Percentiles rank a stretch among this genome's conserved stretches.
phyloP scores from a whole-genome alignment of 1,140 invertebrate genomes.

The Nautilus pompilius region DNA sequence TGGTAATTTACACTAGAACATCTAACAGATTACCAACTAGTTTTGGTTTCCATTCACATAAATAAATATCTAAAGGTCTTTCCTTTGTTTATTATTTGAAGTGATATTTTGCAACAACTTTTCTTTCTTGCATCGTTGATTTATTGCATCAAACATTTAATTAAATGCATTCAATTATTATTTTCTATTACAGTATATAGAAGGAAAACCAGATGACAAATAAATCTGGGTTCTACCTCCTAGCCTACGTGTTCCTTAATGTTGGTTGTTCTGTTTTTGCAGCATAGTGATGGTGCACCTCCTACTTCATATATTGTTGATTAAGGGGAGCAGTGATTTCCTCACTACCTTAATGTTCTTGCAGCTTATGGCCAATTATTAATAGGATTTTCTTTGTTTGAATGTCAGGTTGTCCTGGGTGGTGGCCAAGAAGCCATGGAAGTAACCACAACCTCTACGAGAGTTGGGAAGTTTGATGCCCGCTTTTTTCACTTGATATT shows the following conservation, averaged over 20 bases:
- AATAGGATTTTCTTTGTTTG: conserved; percentile 7
- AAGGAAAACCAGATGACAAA: background rate
- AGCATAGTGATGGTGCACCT: background rate
- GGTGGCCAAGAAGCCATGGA: conserved; percentile 99
- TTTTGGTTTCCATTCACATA: too few relatives aligned
- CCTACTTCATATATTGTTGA: background rate
- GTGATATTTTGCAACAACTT: too few relatives aligned
- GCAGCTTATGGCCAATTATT: too few relatives aligned
- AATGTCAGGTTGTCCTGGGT: conserved; percentile 76
- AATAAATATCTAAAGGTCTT: too few relatives aligned
- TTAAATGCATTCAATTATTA: background rate
- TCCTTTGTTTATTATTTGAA: too few relatives aligned
- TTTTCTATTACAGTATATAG: background rate
- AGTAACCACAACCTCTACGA: conserved; percentile 94
- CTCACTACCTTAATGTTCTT: too few relatives aligned
- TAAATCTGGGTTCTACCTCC: too few relatives aligned
- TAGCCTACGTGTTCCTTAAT: too few relatives aligned
- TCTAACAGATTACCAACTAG: too few relatives aligned
- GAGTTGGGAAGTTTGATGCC: conserved; percentile 96
- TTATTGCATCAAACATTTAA: background rate
- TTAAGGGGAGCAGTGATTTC: too few relatives aligned
- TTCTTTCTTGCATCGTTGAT: background rate
- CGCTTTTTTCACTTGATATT: conserved; percentile 98
- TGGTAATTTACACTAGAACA: too few relatives aligned
- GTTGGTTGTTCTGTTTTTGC: background rate